Evolutionary conservation across 2,113 vertebrate species (phyloP), one percentile per base, ranked within the genome.

Genomic region (Mesitornis unicolor): DNA sequence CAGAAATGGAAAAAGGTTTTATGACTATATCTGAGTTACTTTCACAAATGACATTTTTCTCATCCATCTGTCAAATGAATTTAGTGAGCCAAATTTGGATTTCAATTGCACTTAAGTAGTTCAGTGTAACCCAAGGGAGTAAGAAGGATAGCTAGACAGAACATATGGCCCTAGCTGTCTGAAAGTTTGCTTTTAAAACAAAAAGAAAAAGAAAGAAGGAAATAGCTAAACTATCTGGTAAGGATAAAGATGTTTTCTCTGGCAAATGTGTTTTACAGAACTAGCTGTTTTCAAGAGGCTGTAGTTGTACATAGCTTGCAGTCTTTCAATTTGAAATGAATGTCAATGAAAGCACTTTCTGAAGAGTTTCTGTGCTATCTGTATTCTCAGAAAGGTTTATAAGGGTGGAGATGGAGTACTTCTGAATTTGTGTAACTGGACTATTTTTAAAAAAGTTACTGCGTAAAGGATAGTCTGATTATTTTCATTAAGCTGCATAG

Each of bases 141-240:
- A 92, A 70, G 80, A 70, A 24, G 45, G 54, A 59, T 67, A 86
- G 18, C 79, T 73, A 80, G 75, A 69, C 42, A 92, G 82, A 88
- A 75, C 31, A 87, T 59, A 36, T 22, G 33, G 42, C 31, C 42
- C 18, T 26, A 25, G 29, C 20, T 81, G 31, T 47, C 36, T 79
- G 87, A 89, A 91, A 90, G 50, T 53, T 59, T 42, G 31, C 16
- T 83, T 81, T 61, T 12, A 35, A 94, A 84, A 61, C 7, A 43
- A 68, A 89, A 91, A 67, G 4, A 9, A 88, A 76, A 90, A 86
- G 24, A 83, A 83, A 61, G 24, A 64, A 93, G 56, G 53, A 83
- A 77, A 79, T 83, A 88, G n/a, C 48, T 84, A 53, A 92, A 56
- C 31, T 90, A 31, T 70, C 54, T 88, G 20, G 38, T 89, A 93